phyloP scores from a whole-genome alignment of 2,113 vertebrate genomes.

The Atractosteus spatula region DNA sequence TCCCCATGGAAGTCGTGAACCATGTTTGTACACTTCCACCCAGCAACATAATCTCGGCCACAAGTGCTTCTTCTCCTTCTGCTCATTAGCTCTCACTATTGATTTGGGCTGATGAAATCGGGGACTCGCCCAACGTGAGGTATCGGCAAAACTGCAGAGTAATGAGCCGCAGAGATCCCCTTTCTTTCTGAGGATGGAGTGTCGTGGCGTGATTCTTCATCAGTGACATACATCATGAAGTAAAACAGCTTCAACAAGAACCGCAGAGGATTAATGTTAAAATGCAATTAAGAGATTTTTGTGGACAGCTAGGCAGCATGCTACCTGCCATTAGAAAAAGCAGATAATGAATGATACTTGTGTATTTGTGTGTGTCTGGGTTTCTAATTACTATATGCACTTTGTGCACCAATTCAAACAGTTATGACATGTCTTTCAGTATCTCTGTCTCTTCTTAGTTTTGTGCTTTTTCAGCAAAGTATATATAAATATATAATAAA shows the following conservation, averaged over 20 bases:
- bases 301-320: too few relatives aligned
- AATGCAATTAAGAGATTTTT: too few relatives aligned
- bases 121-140: not conserved
- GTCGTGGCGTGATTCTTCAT: too few relatives aligned
- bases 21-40: not conserved
- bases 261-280: not conserved
- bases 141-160: not conserved
- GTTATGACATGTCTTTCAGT: too few relatives aligned
- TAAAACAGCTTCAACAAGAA: not conserved
- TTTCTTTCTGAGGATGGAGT: not conserved
- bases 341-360: too few relatives aligned
- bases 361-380: too few relatives aligned
- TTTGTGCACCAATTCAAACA: too few relatives aligned
- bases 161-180: not conserved
- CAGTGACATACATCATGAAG: not conserved
- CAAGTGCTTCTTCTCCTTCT: not conserved
- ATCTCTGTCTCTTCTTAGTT: not conserved
- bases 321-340: too few relatives aligned
- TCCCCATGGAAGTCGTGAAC: not conserved
- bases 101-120: slow-evolving; percentile 1
- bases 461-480: not conserved
- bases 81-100: not conserved
- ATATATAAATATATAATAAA: too few relatives aligned
- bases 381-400: too few relatives aligned
- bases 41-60: not conserved